These are phyloP conservation scores for Microplitis demolitor DNA, from an alignment of 1,140 invertebrate genomes.

Conservation along the genomic window DNA sequence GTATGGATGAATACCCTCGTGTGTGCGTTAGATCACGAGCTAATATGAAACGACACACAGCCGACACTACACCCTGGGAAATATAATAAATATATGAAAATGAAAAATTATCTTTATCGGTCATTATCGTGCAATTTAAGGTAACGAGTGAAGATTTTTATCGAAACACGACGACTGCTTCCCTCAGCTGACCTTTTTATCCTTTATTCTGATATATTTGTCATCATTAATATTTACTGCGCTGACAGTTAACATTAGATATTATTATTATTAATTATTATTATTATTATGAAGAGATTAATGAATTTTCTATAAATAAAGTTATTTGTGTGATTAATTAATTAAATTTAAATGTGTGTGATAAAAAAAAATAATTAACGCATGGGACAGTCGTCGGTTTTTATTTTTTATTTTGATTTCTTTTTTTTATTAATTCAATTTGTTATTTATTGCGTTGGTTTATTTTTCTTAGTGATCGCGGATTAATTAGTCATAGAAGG, in stretches of 20 bases:
- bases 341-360: too few relatives aligned
- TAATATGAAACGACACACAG: too few relatives aligned
- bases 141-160: slow-evolving; percentile 43
- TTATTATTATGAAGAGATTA: slow-evolving; percentile 21
- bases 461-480: too few relatives aligned
- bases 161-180: slow-evolving; percentile 29
- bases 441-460: too few relatives aligned
- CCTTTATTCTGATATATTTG: neutral
- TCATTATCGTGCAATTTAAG: slow-evolving; percentile 51
- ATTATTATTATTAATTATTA: slow-evolving; percentile 2
- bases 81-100: neutral
- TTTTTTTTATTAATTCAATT: too few relatives aligned
- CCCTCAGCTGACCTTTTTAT: slow-evolving; percentile 5
- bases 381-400: neutral
- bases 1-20: too few relatives aligned
- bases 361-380: neutral
- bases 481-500: too few relatives aligned
- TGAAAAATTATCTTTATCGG: neutral
- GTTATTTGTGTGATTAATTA: too few relatives aligned
- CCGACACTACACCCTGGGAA: neutral
- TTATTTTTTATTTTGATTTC: too few relatives aligned
- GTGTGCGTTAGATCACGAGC: too few relatives aligned
- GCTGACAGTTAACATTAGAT: neutral
- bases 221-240: neutral
- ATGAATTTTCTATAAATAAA: too few relatives aligned